These are phyloP conservation scores for Acrocephalus kingi DNA, from an alignment of 2,113 vertebrate species.

Conservation along the genomic window DNA sequence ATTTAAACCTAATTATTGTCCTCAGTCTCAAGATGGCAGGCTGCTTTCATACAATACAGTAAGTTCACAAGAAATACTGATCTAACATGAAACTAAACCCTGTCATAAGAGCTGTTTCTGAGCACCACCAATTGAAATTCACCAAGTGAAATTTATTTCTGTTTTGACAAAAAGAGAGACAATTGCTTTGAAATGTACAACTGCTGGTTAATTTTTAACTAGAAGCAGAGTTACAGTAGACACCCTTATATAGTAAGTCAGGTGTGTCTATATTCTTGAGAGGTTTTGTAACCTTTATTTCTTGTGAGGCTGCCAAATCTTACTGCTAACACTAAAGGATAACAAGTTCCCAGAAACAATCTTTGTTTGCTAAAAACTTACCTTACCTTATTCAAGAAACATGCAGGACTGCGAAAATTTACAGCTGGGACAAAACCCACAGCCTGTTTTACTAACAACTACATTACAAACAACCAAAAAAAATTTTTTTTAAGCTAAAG, in stretches of 20 bases:
- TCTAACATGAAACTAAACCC: neutral
- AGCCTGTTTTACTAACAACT: neutral
- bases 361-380: neutral
- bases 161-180: neutral
- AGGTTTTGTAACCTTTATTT: conserved; percentile 3
- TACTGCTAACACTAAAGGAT: neutral
- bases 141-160: neutral
- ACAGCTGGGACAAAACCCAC: neutral
- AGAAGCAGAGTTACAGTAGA: neutral
- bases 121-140: neutral
- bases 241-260: neutral
- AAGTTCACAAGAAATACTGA: neutral
- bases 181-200: neutral
- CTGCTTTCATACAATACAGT: neutral
- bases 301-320: neutral
- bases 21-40: neutral
- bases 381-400: neutral
- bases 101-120: neutral
- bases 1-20: neutral
- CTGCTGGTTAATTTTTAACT: neutral
- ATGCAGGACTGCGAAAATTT: neutral
- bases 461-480: neutral
- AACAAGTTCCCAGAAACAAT: neutral
- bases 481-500: neutral
- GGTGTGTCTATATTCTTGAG: neutral